Evolutionary conservation across 2,113 vertebrate species (phyloP), one percentile per base, ranked within the genome.

Genomic region (Grantiella picta): DNA sequence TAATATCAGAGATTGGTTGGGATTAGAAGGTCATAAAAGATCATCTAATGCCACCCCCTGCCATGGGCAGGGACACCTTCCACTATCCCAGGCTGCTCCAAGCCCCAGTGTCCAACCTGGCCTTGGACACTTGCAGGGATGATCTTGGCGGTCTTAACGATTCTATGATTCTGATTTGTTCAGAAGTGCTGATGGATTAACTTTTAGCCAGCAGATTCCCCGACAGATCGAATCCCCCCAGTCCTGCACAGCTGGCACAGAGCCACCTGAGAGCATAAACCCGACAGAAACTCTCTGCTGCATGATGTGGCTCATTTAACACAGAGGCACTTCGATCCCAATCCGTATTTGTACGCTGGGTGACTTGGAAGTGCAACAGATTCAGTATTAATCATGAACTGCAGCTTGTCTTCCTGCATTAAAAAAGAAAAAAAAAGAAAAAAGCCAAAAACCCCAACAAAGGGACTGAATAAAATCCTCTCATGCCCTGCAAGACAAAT

Each of bases 61-160:
- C n/a, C 25, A 2, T 18, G n/a, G 53, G 16, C 69, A 60, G 29
- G n/a, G 29, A 47, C 45, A 61, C 4, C 14, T 82, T 19, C 40
- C 31, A 35, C 17, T 11, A 18, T 5, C 24, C 35, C 47, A 69
- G 4, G 19, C 3, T 66, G 12, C 54, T 61, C 45, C 63, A 76
- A 54, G 4, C 11, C 14, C 25, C 36, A 38, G 36, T 0, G 0
- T 23, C n/a, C 70, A 89, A 22, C 11, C 29, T 3, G 24, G 29
- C 5, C 47, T 61, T 47, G 61, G 14, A 31, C 18, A 47, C 10
- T 19, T 27, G 28, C 47, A 76, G 47, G 35, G n/a, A 7, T 60
- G 29, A 40, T 31, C 45, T 12, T 40, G 20, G 47, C 38, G 13
- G 11, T 45, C 7, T 65, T 36, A n/a, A 0, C 24, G 28, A 7